Evolutionary conservation across 2,888 invertebrate species (phyloP).

Genomic region (Caenorhabditis sp.): DNA sequence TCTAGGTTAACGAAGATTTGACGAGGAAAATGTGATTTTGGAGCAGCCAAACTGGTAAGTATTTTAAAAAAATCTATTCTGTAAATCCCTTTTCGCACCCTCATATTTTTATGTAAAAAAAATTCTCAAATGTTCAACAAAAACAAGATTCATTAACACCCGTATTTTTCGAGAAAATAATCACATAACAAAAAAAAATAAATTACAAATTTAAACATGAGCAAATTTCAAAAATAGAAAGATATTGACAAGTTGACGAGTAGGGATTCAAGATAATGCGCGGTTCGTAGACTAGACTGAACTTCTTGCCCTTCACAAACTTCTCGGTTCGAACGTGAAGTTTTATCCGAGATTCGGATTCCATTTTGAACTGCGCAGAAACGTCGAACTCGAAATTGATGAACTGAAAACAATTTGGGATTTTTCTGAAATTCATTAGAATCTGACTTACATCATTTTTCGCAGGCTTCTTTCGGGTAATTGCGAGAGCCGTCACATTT

Average conservation of each 20-base stretch:
- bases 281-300: neutral
- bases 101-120: no score
- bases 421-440: neutral
- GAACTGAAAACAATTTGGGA: neutral
- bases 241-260: neutral
- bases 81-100: no score
- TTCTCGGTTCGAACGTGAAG: neutral
- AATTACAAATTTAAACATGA: neutral
- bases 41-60: no score
- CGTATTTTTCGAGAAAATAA: no score
- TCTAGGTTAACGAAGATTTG: no score
- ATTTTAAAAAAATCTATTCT: no score
- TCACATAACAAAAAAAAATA: no score
- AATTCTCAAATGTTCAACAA: no score
- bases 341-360: neutral
- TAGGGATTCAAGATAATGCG: neutral
- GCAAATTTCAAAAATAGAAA: neutral
- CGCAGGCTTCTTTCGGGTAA: neutral
- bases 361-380: neutral
- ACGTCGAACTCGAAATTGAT: neutral
- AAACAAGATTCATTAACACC: no score
- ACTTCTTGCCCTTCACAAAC: neutral
- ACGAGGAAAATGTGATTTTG: no score
- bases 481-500: neutral
- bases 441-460: neutral